Percentiles rank a stretch among this genome's conserved stretches.
Evolutionary conservation across 2,888 invertebrate species (phyloP).

Genomic region (Eilema sororculum): DNA sequence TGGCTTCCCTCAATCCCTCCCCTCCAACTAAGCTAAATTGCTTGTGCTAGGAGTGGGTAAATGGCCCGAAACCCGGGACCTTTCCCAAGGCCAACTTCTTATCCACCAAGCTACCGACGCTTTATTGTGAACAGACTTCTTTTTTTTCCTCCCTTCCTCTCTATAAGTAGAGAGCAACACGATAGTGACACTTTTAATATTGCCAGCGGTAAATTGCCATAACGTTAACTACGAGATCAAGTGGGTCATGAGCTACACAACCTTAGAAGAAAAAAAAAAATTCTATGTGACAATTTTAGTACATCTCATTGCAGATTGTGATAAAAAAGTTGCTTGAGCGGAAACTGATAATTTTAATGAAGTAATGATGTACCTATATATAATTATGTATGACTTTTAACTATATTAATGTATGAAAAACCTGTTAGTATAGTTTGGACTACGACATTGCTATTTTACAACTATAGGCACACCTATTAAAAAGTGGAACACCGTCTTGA

Average conservation of each 20-base stretch:
- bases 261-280: neutral
- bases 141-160: neutral
- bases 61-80: too few species aligned
- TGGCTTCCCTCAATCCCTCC: too few species aligned
- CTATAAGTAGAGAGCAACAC: neutral
- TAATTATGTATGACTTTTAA: neutral
- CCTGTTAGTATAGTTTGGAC: constrained; percentile 20
- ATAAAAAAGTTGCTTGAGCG: neutral
- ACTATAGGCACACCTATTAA: constrained; percentile 46
- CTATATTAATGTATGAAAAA: constrained; percentile 19
- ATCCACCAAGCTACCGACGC: too few species aligned
- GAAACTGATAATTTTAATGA: neutral
- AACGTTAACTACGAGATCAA: neutral
- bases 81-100: too few species aligned
- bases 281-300: neutral
- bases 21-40: too few species aligned
- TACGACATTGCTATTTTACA: constrained; percentile 47
- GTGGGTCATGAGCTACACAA: neutral
- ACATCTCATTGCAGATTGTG: neutral
- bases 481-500: constrained; percentile 58
- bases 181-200: neutral
- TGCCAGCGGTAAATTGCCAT: neutral
- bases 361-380: neutral
- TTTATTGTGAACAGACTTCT: too few species aligned
- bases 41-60: too few species aligned